Base-by-base conservation (phyloP, 2,113 vertebrate species). In the Peromyscus leucopus region DNA sequence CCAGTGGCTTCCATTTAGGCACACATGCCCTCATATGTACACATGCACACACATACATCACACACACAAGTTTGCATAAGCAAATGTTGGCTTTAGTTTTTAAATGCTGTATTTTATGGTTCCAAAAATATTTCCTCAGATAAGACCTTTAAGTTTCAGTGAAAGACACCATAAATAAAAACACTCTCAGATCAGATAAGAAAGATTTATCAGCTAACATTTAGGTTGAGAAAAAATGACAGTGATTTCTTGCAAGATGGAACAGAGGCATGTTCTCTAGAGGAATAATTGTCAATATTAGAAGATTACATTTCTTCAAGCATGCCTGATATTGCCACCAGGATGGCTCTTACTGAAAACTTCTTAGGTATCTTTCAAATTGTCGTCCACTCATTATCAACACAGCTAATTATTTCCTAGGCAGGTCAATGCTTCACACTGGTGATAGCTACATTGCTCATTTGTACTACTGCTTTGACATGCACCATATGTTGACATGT, bases 221-320 rank as follows among this genome's bases (percentile, higher is more conserved):
- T 82, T 82, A 89, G 42, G 7, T 36, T 89, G 63, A 82, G 28
- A 79, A 93, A 90, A 90, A 93, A 83, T 48, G n/a, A 65, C 12
- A 86, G 55, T 31, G 57, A 59, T 91, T 96, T 89, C 17, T 65
- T 51, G 26, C 26, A 91, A 90, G 95, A n/a, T 93, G 36, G 4
- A 7, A 55, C 28, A 89, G 67, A 93, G 48, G 8, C 78, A 8
- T 67, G 65, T 46, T 78, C 80, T 36, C 7, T 28, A n/a, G 65
- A 19, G 11, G 22, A 90, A 9, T 39, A 86, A 48, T 7, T 78
- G n/a, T 63, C 55, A 93, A 7, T 26, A 36, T 55, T 4, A 75
- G 42, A 57, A 94, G 95, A 90, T 69, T 46, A 67, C 33, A 69
- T 9, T 93, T 67, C 16, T 92, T n/a, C 19, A 26, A 90, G 28